Conservation (phyloP, 1,140 invertebrate genomes). For the Solenopsis invicta region DNA sequence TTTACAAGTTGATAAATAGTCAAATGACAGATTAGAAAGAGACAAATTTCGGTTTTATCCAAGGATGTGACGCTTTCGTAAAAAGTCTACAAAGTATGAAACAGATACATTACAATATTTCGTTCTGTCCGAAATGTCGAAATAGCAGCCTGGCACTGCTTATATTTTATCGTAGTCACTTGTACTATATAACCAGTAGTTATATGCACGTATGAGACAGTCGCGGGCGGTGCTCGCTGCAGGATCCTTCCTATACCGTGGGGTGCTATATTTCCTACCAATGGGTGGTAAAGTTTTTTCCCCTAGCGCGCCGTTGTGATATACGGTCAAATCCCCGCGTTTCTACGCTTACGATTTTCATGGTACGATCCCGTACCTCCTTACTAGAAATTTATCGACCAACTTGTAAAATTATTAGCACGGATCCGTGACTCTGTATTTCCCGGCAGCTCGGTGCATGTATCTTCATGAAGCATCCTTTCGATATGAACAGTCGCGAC, state of each 20-base stretch:
- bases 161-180: conserved; percentile 73
- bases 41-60: neutral
- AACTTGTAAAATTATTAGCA: conserved; percentile 67
- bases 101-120: conserved; percentile 44
- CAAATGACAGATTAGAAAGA: neutral
- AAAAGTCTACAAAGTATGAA: conserved; percentile 17
- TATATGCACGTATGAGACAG: conserved; percentile 64
- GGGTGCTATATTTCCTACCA: conserved; percentile 73
- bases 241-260: conserved; percentile 61
- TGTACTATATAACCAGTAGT: conserved; percentile 72
- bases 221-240: conserved; percentile 45
- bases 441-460: conserved; percentile 28
- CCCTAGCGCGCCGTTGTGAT: conserved; percentile 57
- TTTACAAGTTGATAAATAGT: neutral
- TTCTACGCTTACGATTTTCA: conserved; percentile 60
- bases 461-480: conserved; percentile 41
- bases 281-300: conserved; percentile 76
- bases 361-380: conserved; percentile 47
- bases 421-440: conserved; percentile 39
- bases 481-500: conserved; percentile 43
- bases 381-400: conserved; percentile 66
- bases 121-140: conserved; percentile 35
- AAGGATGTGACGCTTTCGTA: neutral
- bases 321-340: conserved; percentile 67
- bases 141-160: conserved; percentile 35